Evolutionary conservation across 2,797 vertebrate genomes (phyloP).

Genomic region (Tragopan temminckii): DNA sequence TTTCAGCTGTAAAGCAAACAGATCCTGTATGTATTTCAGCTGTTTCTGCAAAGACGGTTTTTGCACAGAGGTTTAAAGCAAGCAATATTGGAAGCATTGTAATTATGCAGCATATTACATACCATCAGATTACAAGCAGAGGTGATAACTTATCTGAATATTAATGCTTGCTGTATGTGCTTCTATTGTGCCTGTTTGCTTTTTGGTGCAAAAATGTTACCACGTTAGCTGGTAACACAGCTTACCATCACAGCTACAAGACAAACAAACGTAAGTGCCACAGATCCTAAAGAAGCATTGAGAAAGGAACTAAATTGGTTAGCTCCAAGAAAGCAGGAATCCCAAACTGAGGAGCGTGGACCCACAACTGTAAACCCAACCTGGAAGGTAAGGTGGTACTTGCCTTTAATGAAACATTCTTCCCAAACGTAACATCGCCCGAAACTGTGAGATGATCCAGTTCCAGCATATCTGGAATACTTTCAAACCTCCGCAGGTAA

Average conservation of each 20-base stretch:
- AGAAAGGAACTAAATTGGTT: background rate
- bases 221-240: rapidly evolving
- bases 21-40: background rate
- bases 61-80: background rate
- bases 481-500: slow-evolving; percentile 95
- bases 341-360: background rate
- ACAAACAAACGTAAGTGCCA: background rate
- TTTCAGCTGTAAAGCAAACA: background rate
- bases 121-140: background rate
- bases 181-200: rapidly evolving
- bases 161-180: background rate
- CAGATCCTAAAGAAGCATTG: background rate
- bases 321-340: background rate
- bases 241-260: rapidly evolving
- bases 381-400: background rate
- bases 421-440: slow-evolving; percentile 97
- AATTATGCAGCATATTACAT: background rate
- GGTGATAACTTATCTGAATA: background rate
- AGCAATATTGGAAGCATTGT: background rate
- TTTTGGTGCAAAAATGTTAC: background rate
- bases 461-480: slow-evolving; percentile 98
- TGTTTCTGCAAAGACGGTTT: background rate
- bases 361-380: background rate
- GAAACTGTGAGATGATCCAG: slow-evolving; percentile 98
- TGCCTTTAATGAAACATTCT: slow-evolving; percentile 96